Evolutionary conservation across 2,113 vertebrate genomes (phyloP).

Genomic region (Amblyornis subalaris): DNA sequence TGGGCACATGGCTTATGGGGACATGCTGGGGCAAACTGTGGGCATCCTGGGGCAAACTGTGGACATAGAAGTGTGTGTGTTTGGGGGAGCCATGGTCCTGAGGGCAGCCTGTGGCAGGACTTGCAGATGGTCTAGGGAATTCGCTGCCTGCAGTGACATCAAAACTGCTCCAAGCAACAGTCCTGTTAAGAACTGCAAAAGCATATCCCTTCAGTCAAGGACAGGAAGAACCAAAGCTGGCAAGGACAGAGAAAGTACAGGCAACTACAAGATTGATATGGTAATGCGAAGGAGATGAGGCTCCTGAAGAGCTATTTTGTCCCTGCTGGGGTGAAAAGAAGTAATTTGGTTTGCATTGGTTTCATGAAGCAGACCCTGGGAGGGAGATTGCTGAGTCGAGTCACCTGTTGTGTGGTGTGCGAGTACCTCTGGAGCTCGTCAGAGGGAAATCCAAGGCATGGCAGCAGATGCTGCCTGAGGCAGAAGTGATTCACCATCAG

Average conservation of each 20-base stretch:
- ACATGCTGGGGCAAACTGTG: neutral
- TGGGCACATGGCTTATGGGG: neutral
- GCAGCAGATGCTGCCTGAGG: neutral
- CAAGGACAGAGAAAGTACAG: neutral
- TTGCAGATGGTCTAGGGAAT: neutral
- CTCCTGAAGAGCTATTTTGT: neutral
- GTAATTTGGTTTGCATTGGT: neutral
- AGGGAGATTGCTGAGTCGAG: neutral
- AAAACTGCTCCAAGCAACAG: neutral
- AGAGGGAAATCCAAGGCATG: neutral
- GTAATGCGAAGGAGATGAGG: neutral
- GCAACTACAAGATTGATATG: fast-evolving
- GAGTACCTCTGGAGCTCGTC: neutral
- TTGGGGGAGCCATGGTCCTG: fast-evolving
- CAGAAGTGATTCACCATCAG: fast-evolving
- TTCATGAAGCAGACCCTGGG: neutral
- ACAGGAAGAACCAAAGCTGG: neutral
- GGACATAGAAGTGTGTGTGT: neutral
- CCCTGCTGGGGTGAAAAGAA: neutral
- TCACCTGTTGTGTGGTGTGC: neutral
- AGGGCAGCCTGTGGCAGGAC: neutral
- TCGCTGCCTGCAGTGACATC: neutral
- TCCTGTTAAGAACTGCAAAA: neutral
- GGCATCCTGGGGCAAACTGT: neutral
- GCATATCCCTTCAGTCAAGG: fast-evolving